Percentiles rank a stretch among this genome's conserved stretches.
Conservation (phyloP, 1,140 invertebrate species). For the Sipha flava region DNA sequence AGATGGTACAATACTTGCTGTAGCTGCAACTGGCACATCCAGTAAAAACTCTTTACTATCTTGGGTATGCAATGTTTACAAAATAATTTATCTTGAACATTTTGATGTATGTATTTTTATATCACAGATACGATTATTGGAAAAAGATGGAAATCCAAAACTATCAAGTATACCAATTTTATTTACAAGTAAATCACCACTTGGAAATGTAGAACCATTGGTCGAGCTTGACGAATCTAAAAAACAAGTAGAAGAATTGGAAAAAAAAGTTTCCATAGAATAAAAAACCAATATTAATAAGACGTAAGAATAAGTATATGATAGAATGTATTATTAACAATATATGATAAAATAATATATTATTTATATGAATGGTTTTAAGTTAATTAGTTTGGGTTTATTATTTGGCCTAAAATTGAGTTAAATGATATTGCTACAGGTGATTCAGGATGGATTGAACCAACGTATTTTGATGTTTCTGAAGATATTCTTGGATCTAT, state of each 20-base stretch:
- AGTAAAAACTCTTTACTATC: conserved; percentile 81
- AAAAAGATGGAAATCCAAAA: conserved; percentile 63
- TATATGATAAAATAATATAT: not conserved
- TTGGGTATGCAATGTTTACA: conserved; percentile 58
- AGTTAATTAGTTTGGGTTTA: not conserved
- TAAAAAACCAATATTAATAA: not conserved
- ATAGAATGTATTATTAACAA: not conserved
- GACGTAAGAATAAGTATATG: not conserved
- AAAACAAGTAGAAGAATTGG: not conserved
- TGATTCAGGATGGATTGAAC: conserved; percentile 11
- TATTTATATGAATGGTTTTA: not conserved
- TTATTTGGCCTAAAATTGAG: conserved; percentile 7
- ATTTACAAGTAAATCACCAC: conserved; percentile 34
- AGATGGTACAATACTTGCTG: conserved; percentile 78
- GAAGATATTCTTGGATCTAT: conserved; percentile 66
- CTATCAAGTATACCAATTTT: conserved; percentile 45
- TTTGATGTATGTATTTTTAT: not conserved
- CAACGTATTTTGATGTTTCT: conserved; percentile 24
- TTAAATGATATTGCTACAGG: conserved; percentile 3
- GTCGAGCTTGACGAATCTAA: not conserved
- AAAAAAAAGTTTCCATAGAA: not conserved
- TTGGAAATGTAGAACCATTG: conserved; percentile 31
- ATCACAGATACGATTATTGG: conserved; percentile 54
- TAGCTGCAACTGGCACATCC: conserved; percentile 84
- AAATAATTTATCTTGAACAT: not conserved